Evolutionary conservation across 2,113 vertebrate genomes (phyloP).

Genomic region (Pampusana beccarii): DNA sequence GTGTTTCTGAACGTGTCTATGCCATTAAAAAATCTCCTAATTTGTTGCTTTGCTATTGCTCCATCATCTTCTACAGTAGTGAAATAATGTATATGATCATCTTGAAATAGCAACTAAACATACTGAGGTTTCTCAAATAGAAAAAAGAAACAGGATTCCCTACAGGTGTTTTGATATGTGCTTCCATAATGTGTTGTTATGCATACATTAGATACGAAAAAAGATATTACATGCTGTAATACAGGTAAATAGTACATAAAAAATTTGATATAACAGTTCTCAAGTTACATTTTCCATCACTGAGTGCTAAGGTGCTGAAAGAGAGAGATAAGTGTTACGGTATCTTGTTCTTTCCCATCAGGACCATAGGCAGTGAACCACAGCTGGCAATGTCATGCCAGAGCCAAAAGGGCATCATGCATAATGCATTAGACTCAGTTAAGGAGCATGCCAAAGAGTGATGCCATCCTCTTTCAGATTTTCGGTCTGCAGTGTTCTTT

Average conservation of each 20-base stretch:
- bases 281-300: neutral
- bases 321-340: neutral
- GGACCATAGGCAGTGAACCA: neutral
- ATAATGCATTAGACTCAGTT: conserved; percentile 41
- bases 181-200: neutral
- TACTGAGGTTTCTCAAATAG: neutral
- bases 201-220: neutral
- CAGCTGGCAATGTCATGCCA: conserved; percentile 36
- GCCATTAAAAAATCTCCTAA: neutral
- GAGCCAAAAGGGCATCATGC: conserved; percentile 24
- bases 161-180: neutral
- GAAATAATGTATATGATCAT: neutral
- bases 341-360: neutral
- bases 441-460: conserved; percentile 13
- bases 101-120: neutral
- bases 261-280: neutral
- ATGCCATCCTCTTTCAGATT: conserved; percentile 27
- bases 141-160: neutral
- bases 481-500: neutral
- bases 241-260: neutral
- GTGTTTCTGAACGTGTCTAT: neutral
- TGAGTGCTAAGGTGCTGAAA: neutral
- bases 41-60: neutral
- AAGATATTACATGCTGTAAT: neutral
- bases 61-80: neutral